Evolutionary conservation across 2,113 vertebrate species (phyloP).

Genomic region (Cnemophilus loriae): DNA sequence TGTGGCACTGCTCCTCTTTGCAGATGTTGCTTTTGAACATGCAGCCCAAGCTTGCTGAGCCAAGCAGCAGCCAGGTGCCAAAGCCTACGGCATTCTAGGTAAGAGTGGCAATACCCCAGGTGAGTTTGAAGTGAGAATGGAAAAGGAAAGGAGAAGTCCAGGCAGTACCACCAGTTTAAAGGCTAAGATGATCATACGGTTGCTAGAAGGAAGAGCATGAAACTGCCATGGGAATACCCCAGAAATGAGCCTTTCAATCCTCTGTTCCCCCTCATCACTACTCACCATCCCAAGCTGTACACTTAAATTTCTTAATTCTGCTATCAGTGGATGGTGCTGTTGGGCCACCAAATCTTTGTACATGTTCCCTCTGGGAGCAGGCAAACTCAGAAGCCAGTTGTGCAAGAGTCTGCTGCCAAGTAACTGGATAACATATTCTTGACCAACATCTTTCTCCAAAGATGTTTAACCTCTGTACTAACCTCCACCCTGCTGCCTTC

Average conservation of each 20-base stretch:
- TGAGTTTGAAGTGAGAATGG: background rate
- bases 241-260: background rate
- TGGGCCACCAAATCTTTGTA: background rate
- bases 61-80: background rate
- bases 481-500: background rate
- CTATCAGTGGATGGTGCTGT: background rate
- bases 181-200: background rate
- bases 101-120: background rate
- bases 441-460: background rate
- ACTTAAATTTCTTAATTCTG: background rate
- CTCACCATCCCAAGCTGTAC: rapidly evolving
- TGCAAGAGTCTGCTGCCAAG: background rate
- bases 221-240: background rate
- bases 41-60: background rate
- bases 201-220: background rate
- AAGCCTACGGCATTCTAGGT: background rate
- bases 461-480: background rate
- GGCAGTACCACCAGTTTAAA: background rate
- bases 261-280: background rate
- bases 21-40: background rate
- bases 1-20: background rate
- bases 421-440: background rate
- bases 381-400: background rate
- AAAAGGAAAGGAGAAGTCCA: background rate
- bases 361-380: background rate